Conservation (phyloP, 1,140 invertebrate genomes). For the Cryptotermes secundus region DNA sequence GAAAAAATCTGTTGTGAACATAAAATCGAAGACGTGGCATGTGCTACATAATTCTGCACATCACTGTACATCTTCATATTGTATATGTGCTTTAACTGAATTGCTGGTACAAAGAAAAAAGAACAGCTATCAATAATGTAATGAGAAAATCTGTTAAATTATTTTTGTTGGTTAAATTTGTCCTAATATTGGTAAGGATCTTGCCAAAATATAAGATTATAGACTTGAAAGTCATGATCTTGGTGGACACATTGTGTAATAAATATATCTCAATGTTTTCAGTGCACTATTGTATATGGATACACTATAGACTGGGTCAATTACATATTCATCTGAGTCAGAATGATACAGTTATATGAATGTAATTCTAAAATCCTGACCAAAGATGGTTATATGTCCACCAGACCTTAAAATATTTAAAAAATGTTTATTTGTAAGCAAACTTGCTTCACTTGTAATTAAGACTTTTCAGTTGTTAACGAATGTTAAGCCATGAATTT, state of each 20-base stretch:
- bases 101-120: background rate
- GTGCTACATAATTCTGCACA: background rate
- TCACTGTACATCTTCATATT: background rate
- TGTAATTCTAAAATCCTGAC: background rate
- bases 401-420: background rate
- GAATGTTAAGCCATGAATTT: background rate
- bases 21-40: background rate
- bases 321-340: slow-evolving; percentile 4
- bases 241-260: background rate
- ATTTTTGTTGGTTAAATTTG: slow-evolving; percentile 9
- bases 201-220: background rate
- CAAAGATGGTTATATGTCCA: background rate
- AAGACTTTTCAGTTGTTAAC: background rate
- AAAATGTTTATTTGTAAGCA: background rate
- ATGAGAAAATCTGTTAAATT: slow-evolving; percentile 15
- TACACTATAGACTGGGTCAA: slow-evolving; percentile 15
- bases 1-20: background rate
- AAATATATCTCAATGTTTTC: background rate
- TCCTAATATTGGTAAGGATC: background rate
- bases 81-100: slow-evolving; percentile 11
- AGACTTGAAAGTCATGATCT: background rate
- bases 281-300: background rate
- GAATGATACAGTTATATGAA: background rate
- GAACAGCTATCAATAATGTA: background rate
- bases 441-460: background rate